Conservation (phyloP, 2,113 vertebrate genomes). For the Petrocephalus zakoni region DNA sequence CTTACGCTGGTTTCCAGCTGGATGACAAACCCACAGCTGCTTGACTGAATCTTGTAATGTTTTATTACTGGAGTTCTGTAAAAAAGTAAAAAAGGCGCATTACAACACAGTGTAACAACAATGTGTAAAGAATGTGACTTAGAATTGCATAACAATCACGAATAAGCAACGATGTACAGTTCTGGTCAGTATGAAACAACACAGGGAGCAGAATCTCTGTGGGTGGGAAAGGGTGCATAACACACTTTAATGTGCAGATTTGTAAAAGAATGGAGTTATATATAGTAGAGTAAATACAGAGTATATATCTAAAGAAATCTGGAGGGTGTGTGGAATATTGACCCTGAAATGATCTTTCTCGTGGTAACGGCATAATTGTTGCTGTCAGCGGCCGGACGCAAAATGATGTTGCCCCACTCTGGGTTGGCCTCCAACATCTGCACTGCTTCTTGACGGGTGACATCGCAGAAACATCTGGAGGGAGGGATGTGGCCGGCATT, state of each 20-base stretch:
- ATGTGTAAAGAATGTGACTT: not conserved
- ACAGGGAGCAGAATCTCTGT: not conserved
- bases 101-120: not conserved
- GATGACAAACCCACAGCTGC: slow-evolving; percentile 56
- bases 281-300: not conserved
- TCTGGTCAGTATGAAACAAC: not conserved
- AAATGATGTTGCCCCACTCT: slow-evolving; percentile 48
- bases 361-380: slow-evolving; percentile 49
- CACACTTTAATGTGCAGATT: not conserved
- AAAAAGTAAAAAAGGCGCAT: slow-evolving; percentile 28
- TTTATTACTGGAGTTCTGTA: slow-evolving; percentile 58
- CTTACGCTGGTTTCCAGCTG: slow-evolving; percentile 65
- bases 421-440: slow-evolving; percentile 46
- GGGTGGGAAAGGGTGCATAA: not conserved
- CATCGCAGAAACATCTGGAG: slow-evolving; percentile 50
- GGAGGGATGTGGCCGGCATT: not conserved
- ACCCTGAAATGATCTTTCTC: slow-evolving; percentile 41
- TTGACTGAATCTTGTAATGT: slow-evolving; percentile 66
- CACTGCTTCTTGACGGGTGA: slow-evolving; percentile 51
- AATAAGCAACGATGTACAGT: not conserved
- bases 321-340: not conserved
- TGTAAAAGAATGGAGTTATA: not conserved
- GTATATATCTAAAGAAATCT: not conserved
- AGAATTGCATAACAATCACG: not conserved
- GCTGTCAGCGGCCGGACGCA: slow-evolving; percentile 45